Conservation (phyloP, 2,113 vertebrate genomes). For the Sinocyclocheilus anophthalmus region DNA sequence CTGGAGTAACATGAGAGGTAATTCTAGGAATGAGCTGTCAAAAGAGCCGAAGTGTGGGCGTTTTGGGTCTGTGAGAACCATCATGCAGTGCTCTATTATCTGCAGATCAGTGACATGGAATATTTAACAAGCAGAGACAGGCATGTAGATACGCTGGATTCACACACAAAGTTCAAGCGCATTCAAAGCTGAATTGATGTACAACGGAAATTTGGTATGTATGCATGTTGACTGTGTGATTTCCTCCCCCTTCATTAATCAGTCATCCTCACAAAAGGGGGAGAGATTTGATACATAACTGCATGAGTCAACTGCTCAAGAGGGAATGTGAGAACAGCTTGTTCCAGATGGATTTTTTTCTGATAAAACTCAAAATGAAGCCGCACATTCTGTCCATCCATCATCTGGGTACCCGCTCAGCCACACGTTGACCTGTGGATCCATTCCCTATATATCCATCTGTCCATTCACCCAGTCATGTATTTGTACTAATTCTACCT, state of each 20-base stretch:
- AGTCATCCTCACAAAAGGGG: conserved; percentile 45
- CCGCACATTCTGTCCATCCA: conserved; percentile 38
- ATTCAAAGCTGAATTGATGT: conserved; percentile 24
- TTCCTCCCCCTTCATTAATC: conserved; percentile 39
- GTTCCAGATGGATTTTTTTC: conserved; percentile 53
- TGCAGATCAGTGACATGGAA: conserved; percentile 49
- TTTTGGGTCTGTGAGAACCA: conserved; percentile 43
- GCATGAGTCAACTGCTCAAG: conserved; percentile 46
- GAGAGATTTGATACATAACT: conserved; percentile 45
- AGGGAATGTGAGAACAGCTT: conserved; percentile 51
- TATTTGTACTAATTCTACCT: neutral
- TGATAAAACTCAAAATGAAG: conserved; percentile 22
- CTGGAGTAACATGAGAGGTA: conserved; percentile 42
- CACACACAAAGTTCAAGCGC: conserved; percentile 39
- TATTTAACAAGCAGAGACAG: conserved; percentile 39
- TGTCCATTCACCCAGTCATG: conserved; percentile 4
- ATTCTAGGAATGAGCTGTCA: conserved; percentile 49
- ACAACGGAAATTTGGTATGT: conserved; percentile 29
- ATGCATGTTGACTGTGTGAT: conserved; percentile 34
- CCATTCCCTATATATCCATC: conserved; percentile 22
- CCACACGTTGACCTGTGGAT: conserved; percentile 18
- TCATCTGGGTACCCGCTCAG: conserved; percentile 1
- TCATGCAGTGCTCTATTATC: conserved; percentile 40
- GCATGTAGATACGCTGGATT: neutral
- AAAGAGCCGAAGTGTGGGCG: conserved; percentile 48